Conservation (phyloP, 2,797 vertebrate species). For the Choloepus didactylus region DNA sequence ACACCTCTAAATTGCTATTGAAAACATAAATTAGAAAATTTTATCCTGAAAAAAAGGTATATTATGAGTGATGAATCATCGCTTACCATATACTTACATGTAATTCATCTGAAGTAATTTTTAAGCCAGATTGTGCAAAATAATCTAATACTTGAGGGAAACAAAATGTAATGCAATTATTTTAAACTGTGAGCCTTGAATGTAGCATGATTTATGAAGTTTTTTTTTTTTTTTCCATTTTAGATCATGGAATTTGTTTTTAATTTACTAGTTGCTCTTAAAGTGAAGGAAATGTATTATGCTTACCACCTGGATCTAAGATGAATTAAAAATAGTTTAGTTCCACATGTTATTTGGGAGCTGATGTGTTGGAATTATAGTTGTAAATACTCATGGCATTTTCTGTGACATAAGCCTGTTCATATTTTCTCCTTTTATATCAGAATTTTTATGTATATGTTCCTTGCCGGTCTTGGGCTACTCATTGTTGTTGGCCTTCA, state of each 20-base stretch:
- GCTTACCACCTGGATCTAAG: background rate
- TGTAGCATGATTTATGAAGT: background rate
- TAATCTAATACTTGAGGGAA: background rate
- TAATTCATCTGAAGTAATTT: conserved; percentile 26
- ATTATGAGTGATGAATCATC: background rate
- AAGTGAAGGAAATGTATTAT: conserved; percentile 18
- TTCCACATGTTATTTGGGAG: conserved; percentile 6
- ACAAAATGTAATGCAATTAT: background rate
- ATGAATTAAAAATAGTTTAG: conserved; percentile 39
- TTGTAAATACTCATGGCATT: background rate
- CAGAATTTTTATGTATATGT: conserved; percentile 99
- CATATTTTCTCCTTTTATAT: conserved; percentile 41
- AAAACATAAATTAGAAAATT: background rate
- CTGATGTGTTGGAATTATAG: background rate
- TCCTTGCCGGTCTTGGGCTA: conserved; percentile 96
- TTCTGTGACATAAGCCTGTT: background rate
- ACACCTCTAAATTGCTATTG: background rate
- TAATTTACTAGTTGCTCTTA: background rate
- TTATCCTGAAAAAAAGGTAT: conserved; percentile 35
- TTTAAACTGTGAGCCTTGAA: conserved; percentile 24
- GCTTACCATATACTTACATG: background rate
- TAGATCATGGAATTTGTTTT: conserved; percentile 13
- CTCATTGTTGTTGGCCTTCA: conserved; percentile 96
- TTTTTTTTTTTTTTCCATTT: background rate
- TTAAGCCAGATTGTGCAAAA: background rate